These are phyloP conservation scores for Cavia porcellus DNA, from an alignment of 2,113 vertebrate genomes.

Conservation along the genomic window DNA sequence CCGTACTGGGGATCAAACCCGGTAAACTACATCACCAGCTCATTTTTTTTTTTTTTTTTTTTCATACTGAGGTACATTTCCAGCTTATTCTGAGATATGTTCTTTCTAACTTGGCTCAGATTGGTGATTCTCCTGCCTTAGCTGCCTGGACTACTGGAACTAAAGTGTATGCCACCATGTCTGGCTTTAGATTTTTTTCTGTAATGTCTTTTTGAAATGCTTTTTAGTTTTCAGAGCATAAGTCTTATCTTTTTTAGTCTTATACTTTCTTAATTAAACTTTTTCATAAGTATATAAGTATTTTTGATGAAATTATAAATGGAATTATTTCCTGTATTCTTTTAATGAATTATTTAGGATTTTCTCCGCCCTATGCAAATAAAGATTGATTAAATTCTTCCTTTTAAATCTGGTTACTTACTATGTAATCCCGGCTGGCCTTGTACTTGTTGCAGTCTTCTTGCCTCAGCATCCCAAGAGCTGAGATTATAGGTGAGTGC, in stretches of 20 bases:
- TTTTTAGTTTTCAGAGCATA: neutral
- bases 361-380: neutral
- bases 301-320: neutral
- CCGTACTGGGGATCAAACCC: neutral
- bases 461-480: neutral
- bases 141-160: neutral
- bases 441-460: neutral
- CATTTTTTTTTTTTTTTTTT: neutral
- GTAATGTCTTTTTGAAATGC: neutral
- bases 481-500: neutral
- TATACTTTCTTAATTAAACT: neutral
- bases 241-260: neutral
- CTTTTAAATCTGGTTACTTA: neutral
- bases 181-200: neutral
- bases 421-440: neutral
- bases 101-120: neutral
- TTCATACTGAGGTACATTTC: neutral
- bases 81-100: neutral
- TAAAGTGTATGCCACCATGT: neutral
- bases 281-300: neutral
- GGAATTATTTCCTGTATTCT: neutral
- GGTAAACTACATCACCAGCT: neutral
- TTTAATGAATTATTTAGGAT: constrained; percentile 17
- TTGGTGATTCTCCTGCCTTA: neutral
- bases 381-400: constrained; percentile 17